phyloP scores from a whole-genome alignment of 2,888 invertebrate genomes.

The Ryuthela nishihirai region DNA sequence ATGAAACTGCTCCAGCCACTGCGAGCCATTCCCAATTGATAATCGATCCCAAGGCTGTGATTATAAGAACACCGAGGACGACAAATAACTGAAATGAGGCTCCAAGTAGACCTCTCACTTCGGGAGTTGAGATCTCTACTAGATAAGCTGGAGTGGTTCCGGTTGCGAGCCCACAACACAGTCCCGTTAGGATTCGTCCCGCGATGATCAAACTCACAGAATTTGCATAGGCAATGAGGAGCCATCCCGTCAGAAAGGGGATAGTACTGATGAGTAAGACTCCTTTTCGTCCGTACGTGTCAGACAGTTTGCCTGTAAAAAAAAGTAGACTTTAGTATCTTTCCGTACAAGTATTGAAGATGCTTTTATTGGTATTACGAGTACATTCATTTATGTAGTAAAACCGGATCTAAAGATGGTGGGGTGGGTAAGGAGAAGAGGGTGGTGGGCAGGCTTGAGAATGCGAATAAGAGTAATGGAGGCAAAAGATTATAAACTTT shows the following conservation, averaged over 20 bases:
- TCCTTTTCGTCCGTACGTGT: constrained; percentile 46
- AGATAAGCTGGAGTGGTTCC: constrained; percentile 39
- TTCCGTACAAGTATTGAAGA: background rate
- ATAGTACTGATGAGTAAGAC: constrained; percentile 44
- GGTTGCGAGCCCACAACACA: constrained; percentile 36
- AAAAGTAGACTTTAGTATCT: background rate
- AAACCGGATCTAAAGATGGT: too few species aligned
- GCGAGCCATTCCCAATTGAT: constrained; percentile 35
- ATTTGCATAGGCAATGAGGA: constrained; percentile 43
- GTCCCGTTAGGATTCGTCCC: constrained; percentile 37
- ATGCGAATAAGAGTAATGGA: too few species aligned
- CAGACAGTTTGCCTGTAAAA: constrained; percentile 20
- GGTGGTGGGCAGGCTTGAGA: too few species aligned
- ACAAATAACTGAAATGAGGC: constrained; percentile 39
- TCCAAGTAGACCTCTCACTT: constrained; percentile 39
- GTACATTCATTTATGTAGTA: too few species aligned
- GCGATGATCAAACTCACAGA: constrained; percentile 26
- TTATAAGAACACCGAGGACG: constrained; percentile 35
- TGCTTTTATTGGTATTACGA: background rate
- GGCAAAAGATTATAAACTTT: too few species aligned
- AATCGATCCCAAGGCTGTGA: constrained; percentile 28
- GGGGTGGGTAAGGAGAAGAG: too few species aligned
- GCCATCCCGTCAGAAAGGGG: constrained; percentile 49
- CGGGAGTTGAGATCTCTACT: constrained; percentile 39
- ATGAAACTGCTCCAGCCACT: constrained; percentile 5